Evolutionary conservation across 92 coral and sea anemone genomes (phyloP), one percentile per base, ranked within the genome.

Genomic region (Epizoanthus scotinus): DNA sequence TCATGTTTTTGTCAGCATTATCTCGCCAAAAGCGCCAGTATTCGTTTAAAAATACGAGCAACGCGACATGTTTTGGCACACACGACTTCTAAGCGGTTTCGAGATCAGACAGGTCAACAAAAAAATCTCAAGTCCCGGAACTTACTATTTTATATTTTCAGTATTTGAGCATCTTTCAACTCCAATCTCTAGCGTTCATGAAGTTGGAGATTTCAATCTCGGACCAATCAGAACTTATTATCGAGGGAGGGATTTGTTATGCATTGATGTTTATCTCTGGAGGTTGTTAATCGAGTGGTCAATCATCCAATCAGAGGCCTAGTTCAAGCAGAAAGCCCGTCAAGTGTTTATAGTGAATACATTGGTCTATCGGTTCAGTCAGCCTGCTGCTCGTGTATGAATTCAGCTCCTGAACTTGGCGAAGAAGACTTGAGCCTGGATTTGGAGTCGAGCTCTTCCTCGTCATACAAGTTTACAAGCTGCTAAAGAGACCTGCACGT

Each of bases 181-280:
- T 21, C 38, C 18, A 59, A 36, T 36, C 68, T 57, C 54, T n/a
- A 75, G 56, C 68, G 26, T 75, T 60, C 57, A 38, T 58, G 24
- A 7, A 27, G 77, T 55, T 75, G 22, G 55, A 59, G 81, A 75
- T 25, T 75, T 40, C 22, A 29, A 36, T 58, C 29, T 71, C 21
- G 24, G 17, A 21, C 81, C 81, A 75, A 75, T 75, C 68, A 75
- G 55, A 31, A 20, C 49, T 14, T 75, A 38, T 36, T 58, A 38
- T 75, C 22, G 59, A 67, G 60, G 54, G 38, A 59, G 26, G 55
- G 57, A 75, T 75, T 59, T 75, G 81, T 75, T 75, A 67, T 60
- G 81, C 38, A 58, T 75, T 57, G 81, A 75, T 75, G 81, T 75
- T 59, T 75, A 75, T 75, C 81, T 75, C 81, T 75, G 29, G 57